Evolutionary conservation across 2,797 vertebrate species (phyloP).

Genomic region (Miichthys miiuy): DNA sequence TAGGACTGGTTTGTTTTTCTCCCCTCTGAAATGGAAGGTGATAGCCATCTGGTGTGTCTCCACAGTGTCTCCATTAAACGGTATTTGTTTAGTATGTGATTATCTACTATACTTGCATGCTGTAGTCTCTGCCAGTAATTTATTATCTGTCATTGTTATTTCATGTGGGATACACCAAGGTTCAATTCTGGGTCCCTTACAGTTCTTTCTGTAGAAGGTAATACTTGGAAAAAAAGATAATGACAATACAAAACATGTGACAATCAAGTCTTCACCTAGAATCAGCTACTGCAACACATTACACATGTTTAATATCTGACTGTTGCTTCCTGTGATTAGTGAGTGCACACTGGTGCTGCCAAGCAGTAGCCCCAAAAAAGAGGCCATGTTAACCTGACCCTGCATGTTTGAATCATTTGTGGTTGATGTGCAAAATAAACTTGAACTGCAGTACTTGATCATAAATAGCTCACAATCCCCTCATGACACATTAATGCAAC

Average conservation of each 20-base stretch:
- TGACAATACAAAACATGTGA: not conserved
- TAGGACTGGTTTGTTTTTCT: slow-evolving; percentile 55
- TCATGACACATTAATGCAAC: slow-evolving; percentile 18
- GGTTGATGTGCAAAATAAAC: not conserved
- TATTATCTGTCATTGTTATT: not conserved
- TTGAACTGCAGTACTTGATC: not conserved
- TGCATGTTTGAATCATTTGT: no score
- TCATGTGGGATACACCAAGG: not conserved
- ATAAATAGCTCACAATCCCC: slow-evolving; percentile 21
- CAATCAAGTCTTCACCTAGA: not conserved
- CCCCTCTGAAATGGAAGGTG: slow-evolving; percentile 36
- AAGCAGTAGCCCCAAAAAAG: not conserved
- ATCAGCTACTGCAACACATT: not conserved
- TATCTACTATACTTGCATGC: slow-evolving; percentile 16
- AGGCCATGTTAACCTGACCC: not conserved
- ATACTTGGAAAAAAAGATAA: not conserved
- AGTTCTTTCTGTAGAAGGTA: not conserved
- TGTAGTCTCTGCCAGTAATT: not conserved
- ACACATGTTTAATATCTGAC: not conserved
- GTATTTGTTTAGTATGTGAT: slow-evolving; percentile 13
- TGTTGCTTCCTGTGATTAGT: not conserved
- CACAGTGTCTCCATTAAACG: slow-evolving; percentile 30
- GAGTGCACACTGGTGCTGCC: not conserved
- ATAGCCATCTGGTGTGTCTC: slow-evolving; percentile 52
- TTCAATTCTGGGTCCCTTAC: not conserved